Percentiles rank a stretch among this genome's conserved stretches.
These are phyloP conservation scores for Phodopus roborovskii DNA, from an alignment of 2,113 vertebrate species.

Conservation along the genomic window DNA sequence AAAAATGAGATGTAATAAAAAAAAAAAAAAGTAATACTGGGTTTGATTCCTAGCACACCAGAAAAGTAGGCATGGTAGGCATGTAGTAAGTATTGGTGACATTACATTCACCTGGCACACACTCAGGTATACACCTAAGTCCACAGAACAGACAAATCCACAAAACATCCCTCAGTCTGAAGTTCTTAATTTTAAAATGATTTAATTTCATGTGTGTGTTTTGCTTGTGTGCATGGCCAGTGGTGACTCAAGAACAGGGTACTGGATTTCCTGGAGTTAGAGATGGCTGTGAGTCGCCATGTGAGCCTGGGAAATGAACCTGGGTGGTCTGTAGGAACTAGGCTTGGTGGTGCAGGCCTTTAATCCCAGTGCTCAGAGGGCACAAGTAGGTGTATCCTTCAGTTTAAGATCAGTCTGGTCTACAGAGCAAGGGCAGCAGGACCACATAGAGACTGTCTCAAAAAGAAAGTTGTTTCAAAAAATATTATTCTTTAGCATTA, in stretches of 20 bases:
- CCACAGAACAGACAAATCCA: not conserved
- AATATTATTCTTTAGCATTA: not conserved
- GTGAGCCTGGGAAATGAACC: not conserved
- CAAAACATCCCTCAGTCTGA: not conserved
- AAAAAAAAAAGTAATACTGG: not conserved
- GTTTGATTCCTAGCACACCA: not conserved
- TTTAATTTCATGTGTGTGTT: not conserved
- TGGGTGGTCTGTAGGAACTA: not conserved
- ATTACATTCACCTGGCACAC: not conserved
- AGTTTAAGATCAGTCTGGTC: not conserved
- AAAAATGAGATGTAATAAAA: not conserved
- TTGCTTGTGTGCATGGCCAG: not conserved
- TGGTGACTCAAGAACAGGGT: not conserved
- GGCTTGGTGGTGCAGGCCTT: not conserved
- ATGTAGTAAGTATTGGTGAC: not conserved
- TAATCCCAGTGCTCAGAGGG: not conserved
- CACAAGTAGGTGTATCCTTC: not conserved
- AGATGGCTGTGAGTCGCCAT: not conserved
- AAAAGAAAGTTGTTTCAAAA: not conserved
- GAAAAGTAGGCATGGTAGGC: not conserved
- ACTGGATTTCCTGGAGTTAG: not conserved
- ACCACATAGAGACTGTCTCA: not conserved
- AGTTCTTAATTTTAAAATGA: not conserved
- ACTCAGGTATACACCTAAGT: not conserved
- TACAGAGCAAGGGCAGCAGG: not conserved